Evolutionary conservation across 2,888 invertebrate genomes (phyloP), one percentile per base, ranked within the genome.

Genomic region (Portevinia maculata): DNA sequence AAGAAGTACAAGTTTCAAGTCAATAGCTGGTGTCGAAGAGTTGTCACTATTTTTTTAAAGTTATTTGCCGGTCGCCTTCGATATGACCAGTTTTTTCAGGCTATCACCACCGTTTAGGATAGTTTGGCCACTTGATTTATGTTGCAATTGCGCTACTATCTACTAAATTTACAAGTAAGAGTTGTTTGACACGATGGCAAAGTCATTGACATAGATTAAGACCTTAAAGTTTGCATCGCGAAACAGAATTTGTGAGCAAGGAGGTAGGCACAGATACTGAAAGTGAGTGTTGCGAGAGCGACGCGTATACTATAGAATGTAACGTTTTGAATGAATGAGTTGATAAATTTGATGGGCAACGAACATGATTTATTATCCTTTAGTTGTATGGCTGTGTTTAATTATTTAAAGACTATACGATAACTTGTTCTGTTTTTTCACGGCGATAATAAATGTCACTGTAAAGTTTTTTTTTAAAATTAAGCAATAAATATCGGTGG

Each of bases 131-230:
- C 5, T 19, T 6, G 11, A 13, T 39, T 39, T 8, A 24, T 53
- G 24, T 44, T 64, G 30, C 37, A 9, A 44, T n/a, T 39, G 32
- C 15, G 13, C n/a, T 15, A 37, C 28, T 3, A 50, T 13, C 11
- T 11, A 32, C 11, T 32, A 15, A 37, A 52, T 41, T 32, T 41
- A 34, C 48, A 15, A 32, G 24, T n/a, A 34, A n/a, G 28, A 13
- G 52, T 44, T 19, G 46, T 30, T 67, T 50, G 9, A 39, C 6
- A 48, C 21, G 19, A 17, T 15, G 9, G 44, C 57, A 59, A 65
- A 65, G 65, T 57, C 74, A 74, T 74, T 74, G 74, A 65, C 74
- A 74, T 74, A 65, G 65, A 65, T 74, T 65, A 24, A 74, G 52
- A 74, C 74, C 62, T 55, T 73, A 41, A 37, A 44, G 50, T 34